phyloP scores from a whole-genome alignment of 2,113 vertebrate species.

The Phylloscopus trochiloides region DNA sequence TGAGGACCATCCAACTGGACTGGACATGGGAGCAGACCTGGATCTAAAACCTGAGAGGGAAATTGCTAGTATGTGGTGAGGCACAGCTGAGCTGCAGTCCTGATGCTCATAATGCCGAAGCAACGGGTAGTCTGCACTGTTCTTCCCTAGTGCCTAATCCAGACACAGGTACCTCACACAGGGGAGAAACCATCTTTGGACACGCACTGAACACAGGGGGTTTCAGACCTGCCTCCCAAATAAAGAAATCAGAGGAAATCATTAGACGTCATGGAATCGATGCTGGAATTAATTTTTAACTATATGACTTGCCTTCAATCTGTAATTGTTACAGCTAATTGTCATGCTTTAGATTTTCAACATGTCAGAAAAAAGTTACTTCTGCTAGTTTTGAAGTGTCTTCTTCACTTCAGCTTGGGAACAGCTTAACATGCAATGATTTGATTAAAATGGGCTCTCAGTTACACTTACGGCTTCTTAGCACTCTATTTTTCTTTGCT shows the following conservation, averaged over 20 bases:
- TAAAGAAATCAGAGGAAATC: neutral
- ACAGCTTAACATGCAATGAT: neutral
- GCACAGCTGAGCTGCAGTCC: neutral
- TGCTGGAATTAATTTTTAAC: neutral
- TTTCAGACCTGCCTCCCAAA: neutral
- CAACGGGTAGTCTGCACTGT: fast-evolving
- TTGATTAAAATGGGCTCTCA: neutral
- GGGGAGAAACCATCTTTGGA: neutral
- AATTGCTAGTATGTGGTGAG: neutral
- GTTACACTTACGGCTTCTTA: neutral
- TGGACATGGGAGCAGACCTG: neutral
- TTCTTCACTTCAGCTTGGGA: neutral
- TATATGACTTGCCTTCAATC: neutral
- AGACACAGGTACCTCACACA: neutral
- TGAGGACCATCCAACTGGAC: neutral
- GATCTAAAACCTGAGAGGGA: neutral
- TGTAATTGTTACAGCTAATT: neutral
- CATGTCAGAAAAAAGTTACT: neutral
- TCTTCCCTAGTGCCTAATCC: neutral
- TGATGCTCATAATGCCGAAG: neutral
- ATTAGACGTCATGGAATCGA: neutral
- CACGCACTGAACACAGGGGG: neutral
- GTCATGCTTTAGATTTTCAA: neutral
- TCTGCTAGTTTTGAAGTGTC: neutral
- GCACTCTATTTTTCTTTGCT: neutral